Base-by-base conservation (phyloP, 2,888 invertebrate species). In the Troides oblongomaculatus region DNA sequence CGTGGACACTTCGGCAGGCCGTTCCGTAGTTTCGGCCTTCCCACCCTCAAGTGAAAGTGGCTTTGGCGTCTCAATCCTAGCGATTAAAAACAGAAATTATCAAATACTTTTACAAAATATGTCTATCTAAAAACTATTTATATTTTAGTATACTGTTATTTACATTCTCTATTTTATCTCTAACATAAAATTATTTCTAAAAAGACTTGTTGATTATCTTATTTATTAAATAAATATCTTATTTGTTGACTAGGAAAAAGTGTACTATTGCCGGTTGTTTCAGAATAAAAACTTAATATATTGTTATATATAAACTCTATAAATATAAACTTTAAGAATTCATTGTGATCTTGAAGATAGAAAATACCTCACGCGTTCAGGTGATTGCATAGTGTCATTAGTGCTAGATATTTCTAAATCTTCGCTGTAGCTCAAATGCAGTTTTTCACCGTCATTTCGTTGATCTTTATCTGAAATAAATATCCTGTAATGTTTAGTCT, bases 321-420 rank as follows among this genome's bases (percentile, higher is more conserved):
- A 21, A 21, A 21, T 21, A 21, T 5, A 50, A 50, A 14, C 50
- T 14, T 50, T 50, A 50, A 18, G 14, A 18, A 50, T 50, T 50
- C 50, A 50, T 62, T 62, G 53, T 68, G 21, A 50, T 56, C 66
- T 74, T 63, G 72, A 78, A 85, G 78, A 81, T 79, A 86, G 82
- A 88, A 88, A 85, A 86, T 90, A 92, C 91, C 92, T 92, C 84
- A 90, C 89, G 84, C 92, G 90, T 84, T 92, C 92, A 72, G 92
- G 92, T 76, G 92, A 92, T 80, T 92, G 92, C 85, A 93, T 89
- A 36, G 92, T 87, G 72, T 93, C 93, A 81, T 93, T 93, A 2
- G 93, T 93, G 84, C 93, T 93, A 60, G 93, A 93, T 72, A 93
- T 93, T 80, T 93, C 93, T 73, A 93, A 79, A 75, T 93, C 93